Base-by-base conservation (phyloP, 2,888 invertebrate genomes). In the Parapristionchus giblindavisi region DNA sequence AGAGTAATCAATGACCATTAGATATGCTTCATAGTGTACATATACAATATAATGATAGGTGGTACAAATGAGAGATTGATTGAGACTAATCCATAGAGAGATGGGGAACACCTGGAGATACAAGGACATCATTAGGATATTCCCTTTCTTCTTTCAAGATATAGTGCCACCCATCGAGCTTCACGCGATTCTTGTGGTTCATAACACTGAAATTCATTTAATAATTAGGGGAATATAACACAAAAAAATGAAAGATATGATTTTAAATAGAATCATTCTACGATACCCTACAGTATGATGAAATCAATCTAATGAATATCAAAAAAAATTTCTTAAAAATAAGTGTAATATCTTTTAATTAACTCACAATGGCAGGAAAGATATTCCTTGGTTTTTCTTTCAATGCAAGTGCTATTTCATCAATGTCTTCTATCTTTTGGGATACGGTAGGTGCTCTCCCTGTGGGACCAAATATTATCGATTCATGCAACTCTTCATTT, bases 141-240 rank as follows among this genome's bases (percentile, higher is more conserved):
- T 36, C 40, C 27, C 34, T 27, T 11, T 56, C 70, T 71, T 27
- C 70, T 36, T 40, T 71, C 56, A 3, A 40, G 36, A 38, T 71
- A 56, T 38, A 71, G 11, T 40, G 38, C 48, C 70, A 71, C 40
- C 70, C 70, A 71, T 38, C 70, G 56, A 14, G 38, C 70, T 71
- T 71, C 17, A 29, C 70, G 54, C n/a, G 29, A 32, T 40, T 38
- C 34, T 21, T 17, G 4, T n/a, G 54, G 56, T 40, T 54, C 54
- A 40, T 38, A 71, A 40, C 70, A 71, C 70, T 71, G 38, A 56
- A 71, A 56, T n/a, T n/a, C n/a, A n/a, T n/a, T n/a, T n/a, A n/a
- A n/a, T n/a, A n/a, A n/a, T n/a, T n/a, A n/a, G n/a, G n/a, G n/a
- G n/a, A n/a, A n/a, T n/a, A n/a, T n/a, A n/a, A n/a, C n/a, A n/a